Evolutionary conservation across 1,140 invertebrate species (phyloP), one percentile per base, ranked within the genome.

Genomic region (Hyles vespertilio): DNA sequence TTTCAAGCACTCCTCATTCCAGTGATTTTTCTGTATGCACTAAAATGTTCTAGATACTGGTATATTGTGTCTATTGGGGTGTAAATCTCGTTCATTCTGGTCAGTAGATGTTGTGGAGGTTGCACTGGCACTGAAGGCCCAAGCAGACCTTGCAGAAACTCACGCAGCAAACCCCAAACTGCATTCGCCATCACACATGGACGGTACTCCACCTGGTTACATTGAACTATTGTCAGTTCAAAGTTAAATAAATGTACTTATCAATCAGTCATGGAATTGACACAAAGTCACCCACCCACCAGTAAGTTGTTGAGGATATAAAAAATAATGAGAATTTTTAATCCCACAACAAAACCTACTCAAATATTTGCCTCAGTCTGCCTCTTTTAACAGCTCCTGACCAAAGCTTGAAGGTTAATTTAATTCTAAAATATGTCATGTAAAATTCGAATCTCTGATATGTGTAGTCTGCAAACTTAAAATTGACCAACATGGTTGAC

Each of bases 41-140:
- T 96, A 83, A 99, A 99, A 78, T 98, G 96, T 85, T 99, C 97
- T 73, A 98, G 91, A 86, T 99, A 99, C 77, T 98, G 97, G 63
- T 97, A 94, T 53, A 98, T 95, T 0, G 97, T 98, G 81, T 98
- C 97, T 65, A 97, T 93, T 0, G 96, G 95, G 56, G 94, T 93
- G 81, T 97, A 98, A 50, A 97, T 91, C 10, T 97, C 95, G 76
- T 97, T 96, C 92, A 96, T 94, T 65, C 94, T 92, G 64, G 91
- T 93, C 77, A 96, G 91, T 1, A 95, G 90, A 58, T 92, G 92
- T 67, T 90, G 89, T 11, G 92, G 92, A 1, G 92, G 90, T 51
- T 89, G 86, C 0, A 87, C 76, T 0, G 92, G 91, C 1, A 96
- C 92, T 32, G 92, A 90, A 10, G 93, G 93, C 1, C 97, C 97